These are phyloP conservation scores for Helicolenus hilgendorfi DNA, from an alignment of 2,797 vertebrate genomes.

Conservation along the genomic window DNA sequence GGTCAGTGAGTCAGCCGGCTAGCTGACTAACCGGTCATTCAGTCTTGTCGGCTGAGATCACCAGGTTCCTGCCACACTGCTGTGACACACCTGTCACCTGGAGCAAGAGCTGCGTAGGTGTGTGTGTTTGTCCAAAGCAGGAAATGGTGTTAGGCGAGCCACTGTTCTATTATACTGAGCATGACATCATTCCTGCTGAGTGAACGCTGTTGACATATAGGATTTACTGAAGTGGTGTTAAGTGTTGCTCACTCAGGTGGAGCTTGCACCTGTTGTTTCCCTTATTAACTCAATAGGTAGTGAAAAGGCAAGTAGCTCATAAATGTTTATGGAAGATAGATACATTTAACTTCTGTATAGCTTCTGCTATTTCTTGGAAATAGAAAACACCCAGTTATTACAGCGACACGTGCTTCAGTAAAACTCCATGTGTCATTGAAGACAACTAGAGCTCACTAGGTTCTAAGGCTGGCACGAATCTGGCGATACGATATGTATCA, in stretches of 20 bases:
- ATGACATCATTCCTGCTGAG: constrained; percentile 59
- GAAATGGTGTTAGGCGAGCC: constrained; percentile 49
- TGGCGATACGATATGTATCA: too few species aligned
- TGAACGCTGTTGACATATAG: constrained; percentile 54
- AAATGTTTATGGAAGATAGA: neutral
- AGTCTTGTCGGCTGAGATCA: constrained; percentile 51
- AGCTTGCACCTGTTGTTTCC: constrained; percentile 22
- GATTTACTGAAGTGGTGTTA: constrained; percentile 45
- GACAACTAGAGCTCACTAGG: neutral
- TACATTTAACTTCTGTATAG: neutral
- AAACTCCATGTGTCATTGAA: neutral
- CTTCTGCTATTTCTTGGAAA: neutral
- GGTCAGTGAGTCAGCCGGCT: constrained; percentile 62
- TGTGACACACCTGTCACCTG: constrained; percentile 78
- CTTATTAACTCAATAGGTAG: constrained; percentile 3
- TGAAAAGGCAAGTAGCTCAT: constrained; percentile 1
- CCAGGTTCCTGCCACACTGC: constrained; percentile 32
- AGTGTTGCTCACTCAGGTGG: constrained; percentile 45
- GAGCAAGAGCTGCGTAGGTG: constrained; percentile 13
- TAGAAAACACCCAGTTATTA: neutral
- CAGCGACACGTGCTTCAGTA: neutral
- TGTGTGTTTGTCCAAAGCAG: constrained; percentile 27
- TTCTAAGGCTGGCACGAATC: too few species aligned
- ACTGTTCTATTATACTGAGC: constrained; percentile 21
- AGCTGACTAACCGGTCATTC: constrained; percentile 72